Percentiles rank a stretch among this genome's conserved stretches.
These are phyloP conservation scores for Drosophila quasianomalipes DNA, from an alignment of 2,888 invertebrate genomes.

Conservation along the genomic window DNA sequence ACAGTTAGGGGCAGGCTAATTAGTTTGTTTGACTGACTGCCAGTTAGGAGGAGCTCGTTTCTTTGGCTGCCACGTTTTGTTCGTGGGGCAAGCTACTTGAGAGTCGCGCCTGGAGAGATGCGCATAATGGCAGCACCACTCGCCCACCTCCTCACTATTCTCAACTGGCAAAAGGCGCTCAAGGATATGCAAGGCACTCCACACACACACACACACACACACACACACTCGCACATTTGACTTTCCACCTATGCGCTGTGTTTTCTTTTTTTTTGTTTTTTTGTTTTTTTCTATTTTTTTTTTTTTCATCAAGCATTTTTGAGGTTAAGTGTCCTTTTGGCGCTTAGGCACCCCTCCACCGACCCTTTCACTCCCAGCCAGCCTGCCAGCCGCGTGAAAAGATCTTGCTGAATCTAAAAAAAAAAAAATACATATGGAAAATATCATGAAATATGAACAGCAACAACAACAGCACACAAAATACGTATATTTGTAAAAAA, in stretches of 20 bases:
- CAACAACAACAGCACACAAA: conserved; percentile 46
- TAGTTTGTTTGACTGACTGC: conserved; percentile 71
- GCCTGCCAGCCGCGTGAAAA: conserved; percentile 66
- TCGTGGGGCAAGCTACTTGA: conserved; percentile 63
- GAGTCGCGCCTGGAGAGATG: conserved; percentile 64
- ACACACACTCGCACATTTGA: conserved; percentile 29
- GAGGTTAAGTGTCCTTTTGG: conserved; percentile 82
- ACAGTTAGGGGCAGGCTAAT: conserved; percentile 61
- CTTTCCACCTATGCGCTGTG: conserved; percentile 27
- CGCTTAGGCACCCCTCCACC: conserved; percentile 54
- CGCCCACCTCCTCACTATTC: conserved; percentile 1
- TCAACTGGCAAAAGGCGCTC: conserved; percentile 75
- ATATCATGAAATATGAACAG: conserved; percentile 53
- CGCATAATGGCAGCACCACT: conserved; percentile 63
- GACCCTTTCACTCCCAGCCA: conserved; percentile 8
- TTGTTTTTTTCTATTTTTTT: conserved; percentile 21
- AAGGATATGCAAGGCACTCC: conserved; percentile 67
- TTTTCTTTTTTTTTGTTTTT: conserved; percentile 26
- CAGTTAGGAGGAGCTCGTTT: conserved; percentile 51
- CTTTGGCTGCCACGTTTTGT: conserved; percentile 54
- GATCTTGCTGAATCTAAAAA: conserved; percentile 66
- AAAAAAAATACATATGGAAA: conserved; percentile 30
- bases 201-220: conserved; percentile 21
- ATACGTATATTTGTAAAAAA: conserved; percentile 44
- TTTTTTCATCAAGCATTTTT: conserved; percentile 77